These are phyloP conservation scores for Andricus quercusramuli DNA, from an alignment of 2,888 invertebrate genomes.

Conservation along the genomic window DNA sequence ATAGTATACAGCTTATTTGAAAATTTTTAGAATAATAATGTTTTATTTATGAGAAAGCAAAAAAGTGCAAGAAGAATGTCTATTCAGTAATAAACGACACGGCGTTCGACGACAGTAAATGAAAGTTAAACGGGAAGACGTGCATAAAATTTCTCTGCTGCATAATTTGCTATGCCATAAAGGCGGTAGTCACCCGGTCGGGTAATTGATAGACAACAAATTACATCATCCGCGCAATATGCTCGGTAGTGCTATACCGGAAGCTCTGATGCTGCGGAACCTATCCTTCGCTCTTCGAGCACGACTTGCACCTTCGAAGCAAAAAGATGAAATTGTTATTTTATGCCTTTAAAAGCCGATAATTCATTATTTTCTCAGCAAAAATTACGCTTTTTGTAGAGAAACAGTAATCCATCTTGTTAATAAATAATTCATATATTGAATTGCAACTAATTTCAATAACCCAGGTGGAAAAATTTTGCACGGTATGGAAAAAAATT, in stretches of 20 bases:
- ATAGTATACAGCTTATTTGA: neutral
- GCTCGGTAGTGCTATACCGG: neutral
- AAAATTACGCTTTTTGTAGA: no score
- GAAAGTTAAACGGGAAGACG: neutral
- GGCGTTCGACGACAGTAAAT: neutral
- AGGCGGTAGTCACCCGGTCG: neutral
- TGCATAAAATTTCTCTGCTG: constrained; percentile 4
- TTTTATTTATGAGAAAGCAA: neutral
- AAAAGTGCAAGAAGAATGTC: neutral
- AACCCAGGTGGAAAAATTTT: no score
- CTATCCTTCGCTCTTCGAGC: neutral
- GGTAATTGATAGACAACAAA: constrained; percentile 37
- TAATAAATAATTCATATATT: no score
- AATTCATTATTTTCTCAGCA: no score
- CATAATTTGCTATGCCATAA: constrained; percentile 5
- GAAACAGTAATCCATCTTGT: no score
- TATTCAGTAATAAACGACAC: neutral
- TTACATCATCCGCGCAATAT: constrained; percentile 3
- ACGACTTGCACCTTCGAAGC: neutral
- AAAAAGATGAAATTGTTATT: no score
- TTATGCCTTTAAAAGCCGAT: no score
- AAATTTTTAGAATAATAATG: neutral
- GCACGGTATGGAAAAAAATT: no score
- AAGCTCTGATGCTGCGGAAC: constrained; percentile 9
- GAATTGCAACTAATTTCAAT: no score